Conservation (phyloP, 2,113 vertebrate genomes). For the Ailuropoda melanoleuca region DNA sequence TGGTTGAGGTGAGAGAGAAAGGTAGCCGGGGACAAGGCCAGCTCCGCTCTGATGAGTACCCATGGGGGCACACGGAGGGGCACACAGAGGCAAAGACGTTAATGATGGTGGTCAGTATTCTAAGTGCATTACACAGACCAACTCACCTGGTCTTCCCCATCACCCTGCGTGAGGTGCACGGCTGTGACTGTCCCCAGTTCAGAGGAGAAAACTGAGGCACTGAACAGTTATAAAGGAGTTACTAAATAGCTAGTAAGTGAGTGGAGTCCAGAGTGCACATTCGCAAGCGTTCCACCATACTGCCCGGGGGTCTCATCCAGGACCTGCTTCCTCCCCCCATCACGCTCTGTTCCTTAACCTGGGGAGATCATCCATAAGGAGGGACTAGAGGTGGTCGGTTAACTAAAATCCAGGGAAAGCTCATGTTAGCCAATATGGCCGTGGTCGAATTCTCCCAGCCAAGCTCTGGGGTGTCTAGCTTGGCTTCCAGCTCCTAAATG, state of each 20-base stretch:
- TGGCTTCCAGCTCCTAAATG: background rate
- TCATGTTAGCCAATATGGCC: rapidly evolving
- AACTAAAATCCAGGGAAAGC: background rate
- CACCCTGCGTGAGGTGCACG: rapidly evolving
- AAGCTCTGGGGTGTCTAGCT: rapidly evolving
- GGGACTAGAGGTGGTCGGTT: background rate
- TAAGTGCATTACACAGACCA: background rate
- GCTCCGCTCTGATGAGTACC: background rate
- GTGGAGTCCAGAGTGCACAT: rapidly evolving
- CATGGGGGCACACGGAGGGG: background rate
- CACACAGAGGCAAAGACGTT: rapidly evolving
- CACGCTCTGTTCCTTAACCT: background rate
- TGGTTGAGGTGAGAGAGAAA: background rate
- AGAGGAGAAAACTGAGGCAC: background rate
- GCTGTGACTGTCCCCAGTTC: background rate
- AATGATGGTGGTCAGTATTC: rapidly evolving
- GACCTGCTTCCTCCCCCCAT: background rate
- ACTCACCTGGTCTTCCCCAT: background rate
- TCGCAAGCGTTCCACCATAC: rapidly evolving
- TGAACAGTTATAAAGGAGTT: rapidly evolving
- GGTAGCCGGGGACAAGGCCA: background rate
- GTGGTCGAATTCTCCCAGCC: background rate
- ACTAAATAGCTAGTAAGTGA: rapidly evolving
- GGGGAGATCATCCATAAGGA: background rate
- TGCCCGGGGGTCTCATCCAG: background rate